phyloP scores from a whole-genome alignment of 2,888 invertebrate species.

The Mimachlamys varia region DNA sequence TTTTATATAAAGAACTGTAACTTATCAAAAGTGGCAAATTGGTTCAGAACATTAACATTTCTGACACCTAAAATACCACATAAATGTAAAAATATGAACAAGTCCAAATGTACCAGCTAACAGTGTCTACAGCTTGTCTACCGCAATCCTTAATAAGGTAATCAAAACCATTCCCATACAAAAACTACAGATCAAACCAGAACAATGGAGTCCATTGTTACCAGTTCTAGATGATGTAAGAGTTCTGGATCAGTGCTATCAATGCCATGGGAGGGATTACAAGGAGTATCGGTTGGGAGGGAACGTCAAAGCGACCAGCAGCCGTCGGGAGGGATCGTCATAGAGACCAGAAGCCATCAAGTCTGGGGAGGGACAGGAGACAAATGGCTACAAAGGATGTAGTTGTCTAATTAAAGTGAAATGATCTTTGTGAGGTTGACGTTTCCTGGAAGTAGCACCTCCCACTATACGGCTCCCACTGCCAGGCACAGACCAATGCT shows the following conservation, averaged over 20 bases:
- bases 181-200: background rate
- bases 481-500: background rate
- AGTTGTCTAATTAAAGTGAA: background rate
- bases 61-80: background rate
- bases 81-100: background rate
- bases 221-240: background rate
- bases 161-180: background rate
- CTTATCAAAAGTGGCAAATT: background rate
- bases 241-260: background rate
- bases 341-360: background rate
- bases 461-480: background rate
- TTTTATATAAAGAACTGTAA: background rate
- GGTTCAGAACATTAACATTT: background rate
- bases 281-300: background rate
- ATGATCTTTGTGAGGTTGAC: background rate
- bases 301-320: background rate
- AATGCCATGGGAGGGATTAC: background rate
- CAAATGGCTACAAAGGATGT: background rate
- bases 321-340: background rate
- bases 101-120: background rate
- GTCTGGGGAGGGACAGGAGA: background rate
- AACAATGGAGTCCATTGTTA: background rate
- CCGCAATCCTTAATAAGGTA: background rate
- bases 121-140: background rate
- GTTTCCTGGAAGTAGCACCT: background rate